These are phyloP conservation scores for Hydropsyche tenuis DNA, from an alignment of 1,140 invertebrate species.

Conservation along the genomic window DNA sequence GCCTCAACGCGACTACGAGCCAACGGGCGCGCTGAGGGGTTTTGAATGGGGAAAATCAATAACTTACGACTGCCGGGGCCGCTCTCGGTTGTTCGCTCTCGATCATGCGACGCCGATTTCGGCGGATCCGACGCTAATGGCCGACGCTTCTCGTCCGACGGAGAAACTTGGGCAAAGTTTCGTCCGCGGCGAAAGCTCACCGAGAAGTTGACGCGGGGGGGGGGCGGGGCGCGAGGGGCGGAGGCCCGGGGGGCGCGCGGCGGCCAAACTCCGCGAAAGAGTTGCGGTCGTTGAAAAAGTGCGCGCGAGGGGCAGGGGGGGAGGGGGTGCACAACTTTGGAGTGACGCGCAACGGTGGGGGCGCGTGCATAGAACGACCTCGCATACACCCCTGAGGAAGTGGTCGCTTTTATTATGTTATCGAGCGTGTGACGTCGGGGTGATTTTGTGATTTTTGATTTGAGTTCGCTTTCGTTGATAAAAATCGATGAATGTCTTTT, in stretches of 20 bases:
- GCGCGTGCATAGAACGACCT: no score
- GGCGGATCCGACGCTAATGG: background rate
- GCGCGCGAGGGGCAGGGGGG: background rate
- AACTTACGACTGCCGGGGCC: constrained; percentile 62
- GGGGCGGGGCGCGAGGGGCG: constrained; percentile 43
- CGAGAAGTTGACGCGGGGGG: constrained; percentile 57
- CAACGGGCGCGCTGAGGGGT: constrained; percentile 59
- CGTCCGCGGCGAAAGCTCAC: constrained; percentile 61
- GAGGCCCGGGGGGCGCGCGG: constrained; percentile 43
- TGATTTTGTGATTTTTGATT: no score
- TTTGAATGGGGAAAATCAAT: constrained; percentile 64
- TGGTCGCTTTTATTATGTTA: no score
- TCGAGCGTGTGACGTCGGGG: no score
- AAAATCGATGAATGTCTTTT: no score
- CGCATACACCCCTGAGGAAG: no score
- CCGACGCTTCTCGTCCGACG: constrained; percentile 44
- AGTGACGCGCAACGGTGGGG: background rate
- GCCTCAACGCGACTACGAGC: constrained; percentile 56
- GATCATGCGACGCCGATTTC: constrained; percentile 48
- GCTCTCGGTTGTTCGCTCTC: constrained; percentile 43
- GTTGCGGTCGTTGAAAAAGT: constrained; percentile 29
- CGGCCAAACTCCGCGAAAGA: constrained; percentile 51
- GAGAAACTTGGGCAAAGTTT: constrained; percentile 63
- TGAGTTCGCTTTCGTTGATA: no score
- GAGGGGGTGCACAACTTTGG: background rate